Conservation (phyloP, 2,797 vertebrate species). For the Melanotaenia boesemani region DNA sequence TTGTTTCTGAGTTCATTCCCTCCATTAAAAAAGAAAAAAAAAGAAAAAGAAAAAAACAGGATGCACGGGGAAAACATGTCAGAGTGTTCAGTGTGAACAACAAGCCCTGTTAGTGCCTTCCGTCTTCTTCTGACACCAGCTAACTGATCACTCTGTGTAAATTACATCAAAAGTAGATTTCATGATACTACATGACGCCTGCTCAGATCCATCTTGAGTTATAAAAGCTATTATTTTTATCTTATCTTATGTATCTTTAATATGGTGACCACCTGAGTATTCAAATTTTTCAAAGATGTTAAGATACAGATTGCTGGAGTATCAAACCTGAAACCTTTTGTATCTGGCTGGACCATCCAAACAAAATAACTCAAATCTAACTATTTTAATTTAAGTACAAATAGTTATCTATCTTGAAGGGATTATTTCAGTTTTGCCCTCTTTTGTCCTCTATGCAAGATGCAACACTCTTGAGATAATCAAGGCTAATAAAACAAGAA, state of each 20-base stretch:
- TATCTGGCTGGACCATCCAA: background rate
- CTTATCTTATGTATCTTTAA: conserved; percentile 3
- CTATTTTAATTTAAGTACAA: background rate
- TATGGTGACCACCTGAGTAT: conserved; percentile 19
- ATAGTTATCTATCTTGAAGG: background rate
- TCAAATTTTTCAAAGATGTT: conserved; percentile 1
- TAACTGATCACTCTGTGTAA: conserved; percentile 13
- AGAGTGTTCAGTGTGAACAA: conserved; percentile 16
- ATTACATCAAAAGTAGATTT: conserved; percentile 16
- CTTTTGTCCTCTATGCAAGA: conserved; percentile 11
- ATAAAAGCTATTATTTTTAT: conserved; percentile 15
- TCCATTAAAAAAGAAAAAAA: conserved; percentile 24
- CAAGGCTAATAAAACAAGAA: conserved; percentile 42
- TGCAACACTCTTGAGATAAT: conserved; percentile 24
- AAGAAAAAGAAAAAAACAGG: conserved; percentile 1
- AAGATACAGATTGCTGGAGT: too few species aligned
- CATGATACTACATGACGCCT: conserved; percentile 22
- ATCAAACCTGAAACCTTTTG: conserved; percentile 2
- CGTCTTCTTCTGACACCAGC: conserved; percentile 8
- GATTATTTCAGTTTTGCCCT: background rate
- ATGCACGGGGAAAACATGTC: conserved; percentile 35
- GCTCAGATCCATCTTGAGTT: conserved; percentile 32
- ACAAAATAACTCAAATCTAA: conserved; percentile 1
- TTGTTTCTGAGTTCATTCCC: conserved; percentile 40
- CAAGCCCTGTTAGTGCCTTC: conserved; percentile 8